phyloP scores from a whole-genome alignment of 2,113 vertebrate species.

The Engraulis encrasicolus region DNA sequence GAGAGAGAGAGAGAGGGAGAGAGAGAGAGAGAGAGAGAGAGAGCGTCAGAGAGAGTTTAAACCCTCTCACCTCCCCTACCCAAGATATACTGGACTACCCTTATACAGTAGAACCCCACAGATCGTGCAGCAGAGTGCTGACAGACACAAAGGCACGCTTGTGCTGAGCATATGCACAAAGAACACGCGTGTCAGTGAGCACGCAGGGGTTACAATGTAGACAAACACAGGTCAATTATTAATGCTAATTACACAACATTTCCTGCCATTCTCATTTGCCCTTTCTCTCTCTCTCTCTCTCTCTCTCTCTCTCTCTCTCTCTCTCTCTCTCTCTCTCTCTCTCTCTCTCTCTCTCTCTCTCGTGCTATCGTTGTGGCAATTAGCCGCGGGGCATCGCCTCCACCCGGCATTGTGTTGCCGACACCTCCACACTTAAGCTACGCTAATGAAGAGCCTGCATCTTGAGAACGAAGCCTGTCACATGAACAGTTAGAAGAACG shows the following conservation, averaged over 20 bases:
- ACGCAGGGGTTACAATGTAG: conserved; percentile 39
- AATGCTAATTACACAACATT: conserved; percentile 62
- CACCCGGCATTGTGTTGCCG: conserved; percentile 58
- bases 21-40: conserved; percentile 3
- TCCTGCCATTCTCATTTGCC: conserved; percentile 31
- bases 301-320: not conserved
- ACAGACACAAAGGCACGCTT: conserved; percentile 27
- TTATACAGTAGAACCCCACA: not conserved
- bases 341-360: conserved; percentile 8
- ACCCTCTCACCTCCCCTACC: too few species aligned
- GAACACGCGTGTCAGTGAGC: conserved; percentile 4
- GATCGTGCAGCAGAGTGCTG: not conserved
- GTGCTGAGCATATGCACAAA: conserved; percentile 33
- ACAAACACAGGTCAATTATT: conserved; percentile 59
- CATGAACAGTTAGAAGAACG: conserved; percentile 57
- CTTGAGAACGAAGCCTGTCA: conserved; percentile 53
- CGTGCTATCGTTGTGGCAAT: conserved; percentile 45
- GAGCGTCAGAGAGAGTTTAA: not conserved
- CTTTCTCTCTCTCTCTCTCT: not conserved
- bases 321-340: not conserved
- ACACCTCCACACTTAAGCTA: conserved; percentile 65
- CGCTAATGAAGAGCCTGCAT: conserved; percentile 67
- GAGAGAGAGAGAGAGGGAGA: not conserved
- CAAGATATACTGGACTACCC: not conserved
- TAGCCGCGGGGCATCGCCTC: conserved; percentile 42